Evolutionary conservation across 2,888 invertebrate species (phyloP), one percentile per base, ranked within the genome.

Genomic region (Sceliomorpha sp.): DNA sequence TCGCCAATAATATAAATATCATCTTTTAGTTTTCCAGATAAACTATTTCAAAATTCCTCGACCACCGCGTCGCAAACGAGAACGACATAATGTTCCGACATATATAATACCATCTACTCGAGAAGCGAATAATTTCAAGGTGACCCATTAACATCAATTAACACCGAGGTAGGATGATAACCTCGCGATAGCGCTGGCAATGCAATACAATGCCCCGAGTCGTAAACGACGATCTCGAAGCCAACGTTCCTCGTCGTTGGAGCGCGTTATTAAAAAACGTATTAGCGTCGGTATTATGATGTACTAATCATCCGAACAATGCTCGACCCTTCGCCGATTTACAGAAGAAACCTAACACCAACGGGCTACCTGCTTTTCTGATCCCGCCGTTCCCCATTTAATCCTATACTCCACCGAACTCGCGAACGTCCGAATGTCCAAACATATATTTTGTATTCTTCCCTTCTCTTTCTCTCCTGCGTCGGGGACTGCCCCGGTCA

Each of bases 221-320:
- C 55, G 45, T 67, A 60, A 67, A 67, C 31, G 59, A 55, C 60
- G 56, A 72, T 63, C 51, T 58, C 37, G 48, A 63, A 59, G 66
- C 60, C 70, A 74, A 73, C 72, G 68, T 74, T 76, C 70, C 58
- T 55, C 63, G 68, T 64, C 77, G 72, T 40, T 72, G 70, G 66
- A 73, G 70, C 70, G 75, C 53, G 70, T 67, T 76, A 76, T 76
- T 72, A 76, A 78, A 79, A 75, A 50, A 70, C 60, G 62, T 64
- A 73, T 78, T 78, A 77, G 69, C 70, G 48, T 50, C 51, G 47
- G 55, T 70, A 67, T 74, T 69, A 74, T 73, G 73, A 74, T 62
- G 72, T 59, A 76, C 73, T 79, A 77, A 78, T 77, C 73, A 71
- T 73, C 76, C 70, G 77, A 77, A 75, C 72, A 77, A 73, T 74